These are phyloP conservation scores for Danionella dracula DNA, from an alignment of 2,797 vertebrate species.

Conservation along the genomic window DNA sequence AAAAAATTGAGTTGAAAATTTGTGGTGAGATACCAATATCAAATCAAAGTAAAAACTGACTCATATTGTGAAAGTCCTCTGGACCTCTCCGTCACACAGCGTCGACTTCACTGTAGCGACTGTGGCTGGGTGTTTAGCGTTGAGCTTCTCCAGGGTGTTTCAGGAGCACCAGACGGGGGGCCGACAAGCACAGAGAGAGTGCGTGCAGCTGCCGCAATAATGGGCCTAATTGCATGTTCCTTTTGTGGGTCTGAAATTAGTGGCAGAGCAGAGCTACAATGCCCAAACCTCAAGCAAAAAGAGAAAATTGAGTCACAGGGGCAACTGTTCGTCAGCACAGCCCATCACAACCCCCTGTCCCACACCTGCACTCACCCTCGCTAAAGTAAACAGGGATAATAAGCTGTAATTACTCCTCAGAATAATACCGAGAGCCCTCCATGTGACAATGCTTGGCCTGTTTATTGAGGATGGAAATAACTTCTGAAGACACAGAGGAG, in stretches of 20 bases:
- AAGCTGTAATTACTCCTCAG: constrained; percentile 96
- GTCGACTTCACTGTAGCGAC: too few species aligned
- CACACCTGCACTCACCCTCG: constrained; percentile 91
- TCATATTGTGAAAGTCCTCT: too few species aligned
- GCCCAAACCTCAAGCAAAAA: constrained; percentile 75
- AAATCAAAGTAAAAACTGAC: too few species aligned
- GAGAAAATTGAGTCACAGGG: constrained; percentile 76
- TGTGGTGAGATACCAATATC: too few species aligned
- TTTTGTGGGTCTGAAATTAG: constrained; percentile 90
- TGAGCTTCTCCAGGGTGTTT: constrained; percentile 36
- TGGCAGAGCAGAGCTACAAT: constrained; percentile 86
- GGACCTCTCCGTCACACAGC: too few species aligned
- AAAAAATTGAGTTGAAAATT: too few species aligned
- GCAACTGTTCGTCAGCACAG: constrained; percentile 79
- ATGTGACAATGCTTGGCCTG: constrained; percentile 85
- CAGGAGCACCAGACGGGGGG: constrained; percentile 61
- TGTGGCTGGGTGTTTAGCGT: constrained; percentile 11
- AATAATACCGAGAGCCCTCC: constrained; percentile 83
- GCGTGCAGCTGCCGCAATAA: constrained; percentile 94
- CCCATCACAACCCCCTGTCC: constrained; percentile 75
- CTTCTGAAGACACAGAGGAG: constrained; percentile 67
- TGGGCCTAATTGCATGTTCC: constrained; percentile 94
- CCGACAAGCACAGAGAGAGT: constrained; percentile 67
- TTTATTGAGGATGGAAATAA: constrained; percentile 79
- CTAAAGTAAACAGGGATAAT: constrained; percentile 98